Conservation (phyloP, 2,888 invertebrate genomes). For the Pyralis farinalis region DNA sequence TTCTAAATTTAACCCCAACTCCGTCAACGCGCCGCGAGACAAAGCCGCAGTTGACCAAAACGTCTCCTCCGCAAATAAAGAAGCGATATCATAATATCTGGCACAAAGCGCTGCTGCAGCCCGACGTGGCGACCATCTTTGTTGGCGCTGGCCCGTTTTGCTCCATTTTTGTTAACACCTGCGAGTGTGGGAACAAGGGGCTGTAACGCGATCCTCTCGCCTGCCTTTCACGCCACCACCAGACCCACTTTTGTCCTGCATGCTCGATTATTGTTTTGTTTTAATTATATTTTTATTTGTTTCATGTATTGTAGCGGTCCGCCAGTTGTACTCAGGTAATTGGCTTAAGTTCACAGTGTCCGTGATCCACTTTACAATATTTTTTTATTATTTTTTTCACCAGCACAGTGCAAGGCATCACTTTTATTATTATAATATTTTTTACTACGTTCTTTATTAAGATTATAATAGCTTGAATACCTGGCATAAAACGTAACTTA, state of each 20-base stretch:
- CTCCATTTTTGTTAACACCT: constrained; percentile 71
- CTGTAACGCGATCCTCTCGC: constrained; percentile 56
- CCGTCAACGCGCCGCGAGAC: constrained; percentile 7
- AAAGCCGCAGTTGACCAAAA: constrained; percentile 15
- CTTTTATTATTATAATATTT: no score
- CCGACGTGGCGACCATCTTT: constrained; percentile 22
- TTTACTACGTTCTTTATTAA: no score
- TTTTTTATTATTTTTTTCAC: no score
- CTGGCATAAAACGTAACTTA: no score
- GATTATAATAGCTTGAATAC: no score
- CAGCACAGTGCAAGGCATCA: no score
- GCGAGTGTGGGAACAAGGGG: constrained; percentile 46
- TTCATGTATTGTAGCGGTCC: constrained; percentile 77
- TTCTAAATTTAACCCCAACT: not conserved
- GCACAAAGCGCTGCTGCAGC: constrained; percentile 21
- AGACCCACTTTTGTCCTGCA: not conserved
- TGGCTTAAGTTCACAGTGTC: constrained; percentile 7
- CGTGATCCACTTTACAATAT: no score
- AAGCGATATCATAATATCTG: constrained; percentile 50
- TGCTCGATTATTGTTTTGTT: constrained; percentile 25
- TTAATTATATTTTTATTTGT: constrained; percentile 61
- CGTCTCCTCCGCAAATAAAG: constrained; percentile 19
- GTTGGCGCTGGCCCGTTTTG: constrained; percentile 32
- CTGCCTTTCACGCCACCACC: constrained; percentile 9
- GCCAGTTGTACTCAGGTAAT: constrained; percentile 76